These are phyloP conservation scores for Oncorhynchus tshawytscha DNA, from an alignment of 2,113 vertebrate species.

Conservation along the genomic window DNA sequence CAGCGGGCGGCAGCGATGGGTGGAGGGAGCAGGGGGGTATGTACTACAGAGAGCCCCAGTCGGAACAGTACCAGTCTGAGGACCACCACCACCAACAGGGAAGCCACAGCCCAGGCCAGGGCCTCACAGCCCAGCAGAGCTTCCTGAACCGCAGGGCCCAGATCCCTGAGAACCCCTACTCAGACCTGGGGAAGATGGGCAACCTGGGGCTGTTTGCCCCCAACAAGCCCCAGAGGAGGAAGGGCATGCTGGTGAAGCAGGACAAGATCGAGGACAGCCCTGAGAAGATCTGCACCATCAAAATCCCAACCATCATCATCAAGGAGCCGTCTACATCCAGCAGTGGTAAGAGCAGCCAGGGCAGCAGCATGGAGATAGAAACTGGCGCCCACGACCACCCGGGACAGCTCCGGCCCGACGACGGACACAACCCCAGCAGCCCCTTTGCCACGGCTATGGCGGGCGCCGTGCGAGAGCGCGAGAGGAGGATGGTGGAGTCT, in stretches of 20 bases:
- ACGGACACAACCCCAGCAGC: slow-evolving; percentile 70
- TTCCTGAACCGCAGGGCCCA: slow-evolving; percentile 80
- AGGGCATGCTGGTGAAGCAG: slow-evolving; percentile 89
- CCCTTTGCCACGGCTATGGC: slow-evolving; percentile 85
- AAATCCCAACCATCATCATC: slow-evolving; percentile 89
- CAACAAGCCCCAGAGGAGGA: slow-evolving; percentile 82
- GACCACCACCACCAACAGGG: slow-evolving; percentile 20
- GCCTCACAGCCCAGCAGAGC: slow-evolving; percentile 68
- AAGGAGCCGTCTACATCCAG: slow-evolving; percentile 93
- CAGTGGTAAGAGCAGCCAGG: slow-evolving; percentile 90
- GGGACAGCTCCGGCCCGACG: slow-evolving; percentile 80
- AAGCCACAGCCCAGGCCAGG: slow-evolving; percentile 12
- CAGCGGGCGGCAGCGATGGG: not conserved
- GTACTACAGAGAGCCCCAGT: slow-evolving; percentile 74
- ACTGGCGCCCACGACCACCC: slow-evolving; percentile 75
- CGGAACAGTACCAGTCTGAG: slow-evolving; percentile 80
- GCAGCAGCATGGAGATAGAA: slow-evolving; percentile 89
- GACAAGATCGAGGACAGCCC: slow-evolving; percentile 89
- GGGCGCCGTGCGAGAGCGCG: slow-evolving; percentile 82
- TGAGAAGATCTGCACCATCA: slow-evolving; percentile 82
- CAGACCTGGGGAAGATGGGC: slow-evolving; percentile 73
- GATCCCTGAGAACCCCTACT: slow-evolving; percentile 88
- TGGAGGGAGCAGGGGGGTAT: not conserved
- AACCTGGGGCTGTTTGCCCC: slow-evolving; percentile 82
- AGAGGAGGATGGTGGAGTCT: slow-evolving; percentile 81